phyloP scores from a whole-genome alignment of 2,888 invertebrate genomes.

The Nemotelus pantherinus region DNA sequence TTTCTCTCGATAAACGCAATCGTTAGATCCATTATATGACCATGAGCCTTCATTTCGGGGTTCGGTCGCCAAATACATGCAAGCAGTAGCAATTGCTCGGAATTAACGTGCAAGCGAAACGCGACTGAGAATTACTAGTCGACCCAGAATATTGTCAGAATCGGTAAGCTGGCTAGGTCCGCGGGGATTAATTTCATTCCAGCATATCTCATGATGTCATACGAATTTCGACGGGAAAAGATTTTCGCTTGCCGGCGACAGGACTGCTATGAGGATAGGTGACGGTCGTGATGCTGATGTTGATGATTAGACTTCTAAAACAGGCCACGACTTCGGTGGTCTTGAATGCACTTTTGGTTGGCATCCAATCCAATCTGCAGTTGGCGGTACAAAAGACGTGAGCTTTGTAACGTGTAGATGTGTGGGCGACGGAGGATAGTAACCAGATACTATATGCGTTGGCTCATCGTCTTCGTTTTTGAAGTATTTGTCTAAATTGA shows the following conservation, averaged over 20 bases:
- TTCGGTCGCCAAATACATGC: slow-evolving; percentile 58
- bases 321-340: not conserved
- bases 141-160: not conserved
- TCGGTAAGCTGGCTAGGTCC: not conserved
- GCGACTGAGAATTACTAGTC: not conserved
- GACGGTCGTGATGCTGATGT: not conserved
- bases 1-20: no score
- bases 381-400: not conserved
- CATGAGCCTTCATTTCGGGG: no score
- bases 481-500: no score
- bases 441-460: no score
- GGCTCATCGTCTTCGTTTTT: no score
- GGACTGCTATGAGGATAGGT: not conserved
- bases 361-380: slow-evolving; percentile 2
- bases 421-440: no score
- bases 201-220: slow-evolving; percentile 10
- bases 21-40: no score
- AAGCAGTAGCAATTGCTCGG: slow-evolving; percentile 59
- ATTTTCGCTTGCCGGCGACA: not conserved
- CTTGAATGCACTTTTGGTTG: not conserved
- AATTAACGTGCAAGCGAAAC: slow-evolving; percentile 25
- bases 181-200: slow-evolving; percentile 13
- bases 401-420: no score
- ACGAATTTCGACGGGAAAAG: slow-evolving; percentile 3
- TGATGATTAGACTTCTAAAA: not conserved